Evolutionary conservation across 2,113 vertebrate species (phyloP), one percentile per base, ranked within the genome.

Genomic region (Leptocoma aspasia): DNA sequence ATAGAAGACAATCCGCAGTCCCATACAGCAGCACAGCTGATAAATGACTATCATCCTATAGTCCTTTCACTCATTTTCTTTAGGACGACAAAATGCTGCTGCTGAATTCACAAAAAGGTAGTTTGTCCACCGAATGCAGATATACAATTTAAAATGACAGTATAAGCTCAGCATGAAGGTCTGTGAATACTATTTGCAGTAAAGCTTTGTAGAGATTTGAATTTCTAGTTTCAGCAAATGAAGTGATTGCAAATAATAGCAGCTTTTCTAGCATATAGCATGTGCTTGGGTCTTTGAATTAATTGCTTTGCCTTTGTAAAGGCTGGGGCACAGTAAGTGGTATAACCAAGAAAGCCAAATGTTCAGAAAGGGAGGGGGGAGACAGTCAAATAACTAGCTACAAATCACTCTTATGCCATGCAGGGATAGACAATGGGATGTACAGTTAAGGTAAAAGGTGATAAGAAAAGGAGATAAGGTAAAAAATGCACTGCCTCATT

Each of bases 1-100:
- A 97, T 92, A 94, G 13, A 95, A 93, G 68, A 77, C 70, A 81
- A 91, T 75, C 69, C 15, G 0, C 85, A 93, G 59, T 94, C 52
- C 79, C 64, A 81, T 75, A 68, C 35, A 93, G 90, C n/a, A 90
- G 68, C 79, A 86, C 24, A 60, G 76, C 76, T 90, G 79, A 93
- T 90, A 96, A 96, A 86, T 78, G 1, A 82, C 93, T 94, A 57
- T 85, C 91, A 59, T 63, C 76, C 39, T 71, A 33, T 49, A 92
- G 90, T 86, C 71, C 88, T 95, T 66, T 75, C 47, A 94, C 85
- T 86, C 72, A 94, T 91, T 95, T 93, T 93, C 82, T 86, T 94
- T 60, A 75, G 79, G 75, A 90, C 81, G 54, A 92, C 68, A 90
- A 88, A 84, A 64, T 71, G 37, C 64, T 68, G 82, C 87, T 86